Base-by-base conservation (phyloP, 2,888 invertebrate genomes). In the Plagodis dolabraria region DNA sequence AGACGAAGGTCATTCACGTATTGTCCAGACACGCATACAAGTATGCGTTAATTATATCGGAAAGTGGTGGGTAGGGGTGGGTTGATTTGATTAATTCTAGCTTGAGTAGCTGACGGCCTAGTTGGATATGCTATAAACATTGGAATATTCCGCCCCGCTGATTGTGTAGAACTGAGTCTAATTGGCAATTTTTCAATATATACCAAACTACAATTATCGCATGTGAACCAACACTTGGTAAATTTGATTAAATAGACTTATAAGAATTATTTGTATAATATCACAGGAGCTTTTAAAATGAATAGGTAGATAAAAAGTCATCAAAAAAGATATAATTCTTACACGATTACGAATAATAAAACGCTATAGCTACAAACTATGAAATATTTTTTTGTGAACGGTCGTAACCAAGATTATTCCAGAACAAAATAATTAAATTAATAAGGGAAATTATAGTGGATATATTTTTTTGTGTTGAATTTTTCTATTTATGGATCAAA, bases 81-180 rank as follows among this genome's bases (percentile, higher is more conserved):
- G 82, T 89, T 92, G 92, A 92, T 92, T 92, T 92, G 92, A 92
- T 92, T 92, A 92, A 92, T 92, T 91, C 91, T 83, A 89, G 87
- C 87, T 81, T 78, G 86, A 90, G 84, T 83, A 83, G 82, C 77
- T 80, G 81, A 78, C 83, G 83, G 83, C 84, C 87, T 89, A 85
- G 88, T 85, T 87, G 82, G 84, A 83, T 85, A 84, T 83, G 83
- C 85, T 82, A 87, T 85, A 89, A 88, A 87, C 85, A 87, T 81
- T 80, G 85, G 85, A 86, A 86, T 87, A 84, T 89, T 89, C 86
- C 86, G 79, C 80, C 83, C 78, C 65, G 71, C 76, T 75, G 79
- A 83, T 75, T 72, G 75, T 67, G 69, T 72, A 73, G 65, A 75
- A 76, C 69, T 72, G 76, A 72, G 65, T 67, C 79, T 86, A 85